Evolutionary conservation across 2,797 vertebrate species (phyloP).

Genomic region (Hozukius guyotensis): DNA sequence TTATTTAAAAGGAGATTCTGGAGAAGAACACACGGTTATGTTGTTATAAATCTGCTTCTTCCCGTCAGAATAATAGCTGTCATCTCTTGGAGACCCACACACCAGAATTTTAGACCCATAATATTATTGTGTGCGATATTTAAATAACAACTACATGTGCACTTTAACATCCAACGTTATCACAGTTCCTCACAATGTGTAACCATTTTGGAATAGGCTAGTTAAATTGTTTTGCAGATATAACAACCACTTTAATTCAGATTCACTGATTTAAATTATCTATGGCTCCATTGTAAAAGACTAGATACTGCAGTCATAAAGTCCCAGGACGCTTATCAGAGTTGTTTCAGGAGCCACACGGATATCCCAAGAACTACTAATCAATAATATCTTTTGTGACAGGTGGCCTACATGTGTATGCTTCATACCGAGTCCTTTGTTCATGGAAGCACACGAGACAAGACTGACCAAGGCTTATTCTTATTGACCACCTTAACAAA

Average conservation of each 20-base stretch:
- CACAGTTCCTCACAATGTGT: conserved; percentile 9
- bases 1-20: conserved; percentile 72
- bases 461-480: conserved; percentile 31
- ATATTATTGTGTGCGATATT: background rate
- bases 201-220: background rate
- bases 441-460: conserved; percentile 37
- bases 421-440: conserved; percentile 17
- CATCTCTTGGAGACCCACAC: conserved; percentile 48
- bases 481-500: conserved; percentile 57
- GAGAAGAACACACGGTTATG: conserved; percentile 48
- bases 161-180: background rate
- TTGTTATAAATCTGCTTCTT: conserved; percentile 23
- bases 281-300: conserved; percentile 8
- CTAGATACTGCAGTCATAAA: conserved; percentile 8
- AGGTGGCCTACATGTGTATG: background rate
- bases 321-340: background rate
- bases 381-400: background rate
- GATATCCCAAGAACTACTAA: background rate
- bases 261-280: background rate
- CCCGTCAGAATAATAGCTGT: conserved; percentile 30
- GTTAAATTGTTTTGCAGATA: background rate
- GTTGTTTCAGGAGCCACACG: conserved; percentile 2
- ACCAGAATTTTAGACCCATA: conserved; percentile 2
- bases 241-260: background rate
- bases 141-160: background rate